These are phyloP conservation scores for Andrena dorsata DNA, from an alignment of 2,888 invertebrate species.

Conservation along the genomic window DNA sequence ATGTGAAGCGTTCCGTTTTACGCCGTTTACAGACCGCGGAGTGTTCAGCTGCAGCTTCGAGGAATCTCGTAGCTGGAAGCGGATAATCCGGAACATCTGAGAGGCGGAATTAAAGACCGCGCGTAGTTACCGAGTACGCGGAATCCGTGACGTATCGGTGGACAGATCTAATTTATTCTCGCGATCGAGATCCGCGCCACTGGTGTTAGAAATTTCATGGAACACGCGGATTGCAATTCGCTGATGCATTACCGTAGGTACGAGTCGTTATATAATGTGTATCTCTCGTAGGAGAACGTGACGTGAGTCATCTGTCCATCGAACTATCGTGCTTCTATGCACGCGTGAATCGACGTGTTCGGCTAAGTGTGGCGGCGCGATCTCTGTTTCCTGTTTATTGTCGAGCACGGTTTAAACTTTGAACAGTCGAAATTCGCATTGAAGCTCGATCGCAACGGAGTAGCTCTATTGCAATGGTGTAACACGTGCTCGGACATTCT, in stretches of 20 bases:
- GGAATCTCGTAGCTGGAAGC: not conserved
- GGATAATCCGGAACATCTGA: conserved; percentile 16
- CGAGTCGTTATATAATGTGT: conserved; percentile 51
- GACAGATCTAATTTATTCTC: not conserved
- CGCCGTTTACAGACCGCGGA: not conserved
- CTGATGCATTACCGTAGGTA: conserved; percentile 41
- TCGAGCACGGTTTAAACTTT: conserved; percentile 23
- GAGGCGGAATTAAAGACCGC: not conserved
- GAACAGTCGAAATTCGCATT: not conserved
- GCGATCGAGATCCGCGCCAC: not conserved
- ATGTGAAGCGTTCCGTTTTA: not conserved
- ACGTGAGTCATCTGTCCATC: conserved; percentile 53
- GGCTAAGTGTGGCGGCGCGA: conserved; percentile 15
- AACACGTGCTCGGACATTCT: not conserved
- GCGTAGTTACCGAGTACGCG: not conserved
- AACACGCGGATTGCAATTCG: conserved; percentile 19
- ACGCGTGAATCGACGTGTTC: conserved; percentile 30
- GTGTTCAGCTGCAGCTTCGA: not conserved
- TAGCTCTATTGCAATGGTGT: not conserved
- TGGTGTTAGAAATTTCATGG: conserved; percentile 27
- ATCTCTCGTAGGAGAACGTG: conserved; percentile 34
- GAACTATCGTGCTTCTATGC: conserved; percentile 5
- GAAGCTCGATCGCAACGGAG: not conserved
- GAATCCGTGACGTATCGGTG: not conserved
- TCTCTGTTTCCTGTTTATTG: conserved; percentile 42